phyloP scores from a whole-genome alignment of 2,113 vertebrate species.

The Elephas maximus region DNA sequence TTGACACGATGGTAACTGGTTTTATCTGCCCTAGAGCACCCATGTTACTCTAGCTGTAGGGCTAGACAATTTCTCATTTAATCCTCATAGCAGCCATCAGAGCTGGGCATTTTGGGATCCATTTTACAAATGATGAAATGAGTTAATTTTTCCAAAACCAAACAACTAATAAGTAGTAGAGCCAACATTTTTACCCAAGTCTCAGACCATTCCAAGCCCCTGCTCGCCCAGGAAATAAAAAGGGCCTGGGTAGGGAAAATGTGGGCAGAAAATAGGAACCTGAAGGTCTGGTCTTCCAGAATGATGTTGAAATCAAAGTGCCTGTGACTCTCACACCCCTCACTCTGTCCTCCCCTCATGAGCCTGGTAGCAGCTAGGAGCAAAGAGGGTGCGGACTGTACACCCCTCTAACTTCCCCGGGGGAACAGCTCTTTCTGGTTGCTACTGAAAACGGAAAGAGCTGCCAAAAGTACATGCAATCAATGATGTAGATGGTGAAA shows the following conservation, averaged over 20 bases:
- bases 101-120: not conserved
- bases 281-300: not conserved
- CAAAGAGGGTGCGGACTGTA: fast-evolving
- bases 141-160: not conserved
- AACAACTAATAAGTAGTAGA: not conserved
- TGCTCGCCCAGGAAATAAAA: not conserved
- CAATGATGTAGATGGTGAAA: not conserved
- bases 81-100: too few relatives aligned
- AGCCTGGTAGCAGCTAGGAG: too few relatives aligned
- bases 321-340: not conserved
- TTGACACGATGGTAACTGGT: not conserved
- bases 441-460: fast-evolving
- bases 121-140: not conserved
- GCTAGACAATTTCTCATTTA: not conserved
- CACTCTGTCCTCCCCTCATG: not conserved
- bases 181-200: not conserved
- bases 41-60: fast-evolving
- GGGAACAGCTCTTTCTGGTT: not conserved
- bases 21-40: not conserved
- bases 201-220: not conserved
- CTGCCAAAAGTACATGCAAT: not conserved
- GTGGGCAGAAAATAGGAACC: fast-evolving
- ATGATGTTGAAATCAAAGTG: not conserved
- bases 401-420: not conserved
- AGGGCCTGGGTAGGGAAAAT: not conserved